Percentiles rank a stretch among this genome's conserved stretches.
phyloP scores from a whole-genome alignment of 2,113 vertebrate species.

The Ginglymostoma cirratum region DNA sequence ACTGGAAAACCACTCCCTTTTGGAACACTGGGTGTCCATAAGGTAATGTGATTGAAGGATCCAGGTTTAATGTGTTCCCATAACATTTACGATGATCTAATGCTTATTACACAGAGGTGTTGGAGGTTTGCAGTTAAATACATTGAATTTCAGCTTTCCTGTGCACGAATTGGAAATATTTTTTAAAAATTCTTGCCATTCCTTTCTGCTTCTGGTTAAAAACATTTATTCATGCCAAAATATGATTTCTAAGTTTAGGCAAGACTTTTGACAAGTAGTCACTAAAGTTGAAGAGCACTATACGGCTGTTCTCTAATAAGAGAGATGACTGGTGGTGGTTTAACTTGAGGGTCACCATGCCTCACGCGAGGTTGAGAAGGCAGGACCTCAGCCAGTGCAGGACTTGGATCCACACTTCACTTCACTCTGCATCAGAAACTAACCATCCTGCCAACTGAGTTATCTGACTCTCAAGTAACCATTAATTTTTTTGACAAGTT shows the following conservation, averaged over 20 bases:
- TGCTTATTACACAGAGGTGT: neutral
- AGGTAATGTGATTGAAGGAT: slow-evolving; percentile 59
- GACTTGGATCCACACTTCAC: too few relatives aligned
- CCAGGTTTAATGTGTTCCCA: neutral
- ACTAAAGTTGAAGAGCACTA: too few relatives aligned
- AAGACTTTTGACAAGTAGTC: neutral
- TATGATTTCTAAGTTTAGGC: neutral
- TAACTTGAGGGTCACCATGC: too few relatives aligned
- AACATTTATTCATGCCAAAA: neutral
- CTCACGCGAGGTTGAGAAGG: too few relatives aligned
- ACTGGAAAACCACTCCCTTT: slow-evolving; percentile 91
- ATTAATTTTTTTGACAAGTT: neutral
- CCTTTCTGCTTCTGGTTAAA: neutral
- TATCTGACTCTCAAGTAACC: too few relatives aligned
- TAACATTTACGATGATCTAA: neutral
- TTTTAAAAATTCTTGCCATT: neutral
- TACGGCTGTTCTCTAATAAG: too few relatives aligned
- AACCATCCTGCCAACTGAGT: too few relatives aligned
- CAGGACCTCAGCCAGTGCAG: too few relatives aligned
- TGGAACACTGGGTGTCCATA: slow-evolving; percentile 87
- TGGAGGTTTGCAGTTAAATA: neutral
- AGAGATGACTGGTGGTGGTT: too few relatives aligned
- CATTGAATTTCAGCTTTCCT: neutral
- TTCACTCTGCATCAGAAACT: too few relatives aligned
- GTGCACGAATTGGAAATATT: neutral